These are phyloP conservation scores for Luperina nickerlii DNA, from an alignment of 2,888 invertebrate genomes.

Conservation along the genomic window DNA sequence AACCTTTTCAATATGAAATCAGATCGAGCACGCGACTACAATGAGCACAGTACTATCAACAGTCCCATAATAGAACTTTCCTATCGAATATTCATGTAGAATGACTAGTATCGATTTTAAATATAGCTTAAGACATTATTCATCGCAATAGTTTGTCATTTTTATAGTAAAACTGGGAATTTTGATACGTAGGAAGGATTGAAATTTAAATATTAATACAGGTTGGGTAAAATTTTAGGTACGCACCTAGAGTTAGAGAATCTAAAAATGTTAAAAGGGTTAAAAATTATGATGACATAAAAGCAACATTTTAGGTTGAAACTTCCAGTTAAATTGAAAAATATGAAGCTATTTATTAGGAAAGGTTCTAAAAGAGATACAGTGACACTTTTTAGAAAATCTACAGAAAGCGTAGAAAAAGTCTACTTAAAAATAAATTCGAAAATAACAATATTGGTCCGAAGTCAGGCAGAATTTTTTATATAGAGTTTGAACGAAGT, in stretches of 20 bases:
- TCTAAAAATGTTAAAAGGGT: slow-evolving; percentile 16
- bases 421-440: slow-evolving; percentile 80
- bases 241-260: slow-evolving; percentile 1
- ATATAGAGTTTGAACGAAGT: slow-evolving; percentile 51
- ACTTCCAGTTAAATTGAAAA: slow-evolving; percentile 30
- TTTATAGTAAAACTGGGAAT: slow-evolving; percentile 36
- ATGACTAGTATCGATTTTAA: slow-evolving; percentile 64
- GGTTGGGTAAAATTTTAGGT: slow-evolving; percentile 22
- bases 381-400: slow-evolving; percentile 66
- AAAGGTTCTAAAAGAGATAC: slow-evolving; percentile 46
- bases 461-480: slow-evolving; percentile 75
- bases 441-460: slow-evolving; percentile 84
- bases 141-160: slow-evolving; percentile 43
- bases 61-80: slow-evolving; percentile 58
- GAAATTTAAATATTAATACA: slow-evolving; percentile 19
- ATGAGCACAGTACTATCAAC: slow-evolving; percentile 59
- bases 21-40: slow-evolving; percentile 26
- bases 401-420: slow-evolving; percentile 75
- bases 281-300: slow-evolving; percentile 5
- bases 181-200: slow-evolving; percentile 21
- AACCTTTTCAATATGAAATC: slow-evolving; percentile 27
- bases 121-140: slow-evolving; percentile 58
- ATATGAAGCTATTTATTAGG: slow-evolving; percentile 50
- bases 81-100: slow-evolving; percentile 67
- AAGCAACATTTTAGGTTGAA: slow-evolving; percentile 28